Evolutionary conservation across 2,113 vertebrate genomes (phyloP).

Genomic region (Sclerurus mexicanus): DNA sequence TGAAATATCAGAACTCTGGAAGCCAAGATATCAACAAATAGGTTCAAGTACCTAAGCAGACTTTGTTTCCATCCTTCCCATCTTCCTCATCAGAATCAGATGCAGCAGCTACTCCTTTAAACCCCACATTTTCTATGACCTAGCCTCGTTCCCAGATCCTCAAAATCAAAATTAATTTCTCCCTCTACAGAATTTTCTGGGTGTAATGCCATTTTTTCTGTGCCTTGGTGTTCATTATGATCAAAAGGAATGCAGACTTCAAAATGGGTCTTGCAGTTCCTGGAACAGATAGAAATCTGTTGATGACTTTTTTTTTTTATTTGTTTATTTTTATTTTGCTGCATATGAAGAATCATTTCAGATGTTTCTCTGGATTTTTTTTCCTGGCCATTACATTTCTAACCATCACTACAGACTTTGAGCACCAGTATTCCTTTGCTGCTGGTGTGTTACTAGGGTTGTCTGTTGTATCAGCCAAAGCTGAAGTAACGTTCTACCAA

Average conservation of each 20-base stretch:
- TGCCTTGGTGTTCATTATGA: neutral
- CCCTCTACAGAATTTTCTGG: neutral
- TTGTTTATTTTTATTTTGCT: neutral
- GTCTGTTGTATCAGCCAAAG: neutral
- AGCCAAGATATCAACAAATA: neutral
- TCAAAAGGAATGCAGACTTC: neutral
- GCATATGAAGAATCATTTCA: neutral
- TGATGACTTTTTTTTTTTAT: neutral
- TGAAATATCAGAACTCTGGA: neutral
- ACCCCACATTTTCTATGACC: neutral
- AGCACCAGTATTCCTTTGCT: neutral
- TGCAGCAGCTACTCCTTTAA: neutral
- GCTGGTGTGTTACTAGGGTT: neutral
- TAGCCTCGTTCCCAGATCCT: neutral
- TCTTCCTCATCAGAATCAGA: neutral
- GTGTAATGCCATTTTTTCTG: neutral
- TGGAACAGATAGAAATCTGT: neutral
- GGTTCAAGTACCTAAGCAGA: neutral
- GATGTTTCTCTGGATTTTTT: neutral
- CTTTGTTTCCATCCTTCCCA: neutral
- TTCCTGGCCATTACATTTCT: neutral
- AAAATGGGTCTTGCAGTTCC: neutral
- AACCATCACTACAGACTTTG: neutral
- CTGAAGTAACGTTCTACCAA: neutral
- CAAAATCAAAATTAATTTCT: neutral